These are phyloP conservation scores for Harpagus bidentatus DNA, from an alignment of 2,113 vertebrate genomes.

Conservation along the genomic window DNA sequence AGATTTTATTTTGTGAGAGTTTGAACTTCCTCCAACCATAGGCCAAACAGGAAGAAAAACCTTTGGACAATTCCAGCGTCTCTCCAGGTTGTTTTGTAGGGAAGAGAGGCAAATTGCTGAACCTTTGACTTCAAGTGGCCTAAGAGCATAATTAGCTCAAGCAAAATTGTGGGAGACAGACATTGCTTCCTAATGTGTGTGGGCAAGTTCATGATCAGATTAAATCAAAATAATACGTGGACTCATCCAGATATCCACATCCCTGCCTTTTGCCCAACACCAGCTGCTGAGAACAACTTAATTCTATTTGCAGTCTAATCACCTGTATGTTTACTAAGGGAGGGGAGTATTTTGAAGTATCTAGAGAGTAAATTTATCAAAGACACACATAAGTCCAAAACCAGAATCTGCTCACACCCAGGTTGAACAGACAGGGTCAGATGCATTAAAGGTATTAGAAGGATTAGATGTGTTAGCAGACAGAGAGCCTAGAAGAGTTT, in stretches of 20 bases:
- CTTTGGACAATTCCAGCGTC: not conserved
- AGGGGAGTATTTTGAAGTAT: not conserved
- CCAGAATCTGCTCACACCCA: not conserved
- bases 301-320: slow-evolving; percentile 16
- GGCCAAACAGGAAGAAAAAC: not conserved
- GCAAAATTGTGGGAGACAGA: not conserved
- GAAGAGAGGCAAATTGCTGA: not conserved
- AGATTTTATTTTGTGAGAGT: not conserved
- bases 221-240: not conserved
- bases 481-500: not conserved
- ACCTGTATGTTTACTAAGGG: not conserved
- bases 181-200: not conserved
- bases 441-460: slow-evolving; percentile 23
- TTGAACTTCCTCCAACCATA: not conserved
- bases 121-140: not conserved
- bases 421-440: slow-evolving; percentile 7
- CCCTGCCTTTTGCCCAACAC: not conserved
- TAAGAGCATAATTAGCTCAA: not conserved
- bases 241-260: not conserved
- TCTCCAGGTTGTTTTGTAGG: not conserved
- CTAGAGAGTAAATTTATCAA: slow-evolving; percentile 14
- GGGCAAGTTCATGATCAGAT: not conserved
- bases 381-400: not conserved
- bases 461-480: slow-evolving; percentile 43
- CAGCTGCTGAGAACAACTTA: not conserved